A percentile compares a stretch with the other conserved stretches of the same genome.
Conservation (phyloP, 2,113 vertebrate genomes). For the Bos javanicus region DNA sequence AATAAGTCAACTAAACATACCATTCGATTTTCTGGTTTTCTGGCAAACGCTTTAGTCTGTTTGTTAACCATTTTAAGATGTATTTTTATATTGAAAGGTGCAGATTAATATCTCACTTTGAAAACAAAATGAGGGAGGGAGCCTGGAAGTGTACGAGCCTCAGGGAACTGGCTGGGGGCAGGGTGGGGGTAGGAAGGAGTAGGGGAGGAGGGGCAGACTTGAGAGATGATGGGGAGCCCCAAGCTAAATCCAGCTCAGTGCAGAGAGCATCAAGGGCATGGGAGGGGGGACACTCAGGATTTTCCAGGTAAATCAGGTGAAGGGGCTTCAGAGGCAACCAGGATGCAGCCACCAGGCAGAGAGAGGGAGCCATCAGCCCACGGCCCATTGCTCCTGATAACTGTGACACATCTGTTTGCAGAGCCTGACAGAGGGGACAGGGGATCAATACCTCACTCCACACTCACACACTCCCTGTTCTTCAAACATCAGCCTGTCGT, state of each 20-base stretch:
- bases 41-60: background rate
- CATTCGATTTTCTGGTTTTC: background rate
- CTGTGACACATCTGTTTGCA: conserved; percentile 30
- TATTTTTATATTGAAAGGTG: background rate
- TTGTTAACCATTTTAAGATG: background rate
- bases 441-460: conserved; percentile 37
- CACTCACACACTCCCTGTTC: background rate
- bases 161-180: background rate
- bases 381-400: conserved; percentile 53
- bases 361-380: background rate
- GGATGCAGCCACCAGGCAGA: background rate
- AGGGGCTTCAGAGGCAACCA: background rate
- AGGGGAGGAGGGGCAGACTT: background rate
- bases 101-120: background rate
- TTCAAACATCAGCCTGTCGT: background rate
- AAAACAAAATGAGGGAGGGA: background rate
- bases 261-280: background rate
- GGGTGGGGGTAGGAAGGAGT: background rate
- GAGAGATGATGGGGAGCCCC: too few relatives aligned
- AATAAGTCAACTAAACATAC: background rate
- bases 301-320: background rate
- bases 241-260: background rate
- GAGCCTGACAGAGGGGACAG: background rate
- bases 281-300: fast-evolving
- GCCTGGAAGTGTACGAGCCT: background rate